Conservation (phyloP, 2,888 invertebrate species). For the Trileptium ribeirensis region DNA sequence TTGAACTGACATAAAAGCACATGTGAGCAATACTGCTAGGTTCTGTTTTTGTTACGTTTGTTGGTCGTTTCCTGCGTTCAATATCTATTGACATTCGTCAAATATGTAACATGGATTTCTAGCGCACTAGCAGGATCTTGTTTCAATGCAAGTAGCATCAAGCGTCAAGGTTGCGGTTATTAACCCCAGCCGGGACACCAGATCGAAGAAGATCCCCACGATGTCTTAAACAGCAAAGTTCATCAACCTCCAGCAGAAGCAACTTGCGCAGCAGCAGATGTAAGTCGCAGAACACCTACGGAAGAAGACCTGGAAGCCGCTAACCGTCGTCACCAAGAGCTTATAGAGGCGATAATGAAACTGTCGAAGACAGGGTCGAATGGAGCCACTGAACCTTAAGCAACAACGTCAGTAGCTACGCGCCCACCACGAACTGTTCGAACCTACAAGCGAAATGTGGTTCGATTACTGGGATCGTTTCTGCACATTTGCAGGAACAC, state of each 20-base stretch:
- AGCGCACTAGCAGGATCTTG: conserved; percentile 12
- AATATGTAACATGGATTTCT: conserved; percentile 1
- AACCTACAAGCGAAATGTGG: background rate
- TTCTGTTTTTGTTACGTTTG: too few relatives aligned
- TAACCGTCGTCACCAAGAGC: background rate
- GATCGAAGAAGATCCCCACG: too few relatives aligned
- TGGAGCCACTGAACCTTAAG: background rate
- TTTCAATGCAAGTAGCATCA: background rate
- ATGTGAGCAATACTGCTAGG: too few relatives aligned
- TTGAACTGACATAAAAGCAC: too few relatives aligned
- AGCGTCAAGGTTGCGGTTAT: too few relatives aligned
- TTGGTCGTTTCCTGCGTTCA: too few relatives aligned
- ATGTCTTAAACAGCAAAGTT: conserved; percentile 1
- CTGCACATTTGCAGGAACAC: background rate
- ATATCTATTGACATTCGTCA: too few relatives aligned
- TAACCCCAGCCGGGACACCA: too few relatives aligned
- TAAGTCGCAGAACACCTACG: background rate
- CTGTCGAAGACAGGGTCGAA: background rate
- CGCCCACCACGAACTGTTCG: background rate
- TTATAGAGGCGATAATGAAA: background rate
- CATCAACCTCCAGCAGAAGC: background rate
- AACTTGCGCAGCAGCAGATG: too few relatives aligned
- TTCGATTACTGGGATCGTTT: conserved; percentile 10
- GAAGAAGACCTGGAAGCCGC: too few relatives aligned
- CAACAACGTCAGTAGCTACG: too few relatives aligned